Conservation (phyloP, 2,113 vertebrate species). For the Leptobrachium leishanense region DNA sequence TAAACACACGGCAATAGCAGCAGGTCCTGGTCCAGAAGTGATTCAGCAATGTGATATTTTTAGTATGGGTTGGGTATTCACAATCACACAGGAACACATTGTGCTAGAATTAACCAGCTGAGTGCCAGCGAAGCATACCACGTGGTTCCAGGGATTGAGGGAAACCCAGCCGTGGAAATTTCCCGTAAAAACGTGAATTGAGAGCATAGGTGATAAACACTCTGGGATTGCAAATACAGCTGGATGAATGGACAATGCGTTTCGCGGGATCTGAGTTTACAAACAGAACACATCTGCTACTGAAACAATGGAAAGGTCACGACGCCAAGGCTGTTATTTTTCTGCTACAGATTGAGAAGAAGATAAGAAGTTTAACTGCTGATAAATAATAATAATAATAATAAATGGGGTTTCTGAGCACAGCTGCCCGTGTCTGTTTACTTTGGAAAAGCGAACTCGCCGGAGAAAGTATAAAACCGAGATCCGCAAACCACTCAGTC, state of each 20-base stretch:
- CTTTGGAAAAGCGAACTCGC: background rate
- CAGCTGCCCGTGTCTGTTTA: slow-evolving; percentile 31
- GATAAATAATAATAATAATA: background rate
- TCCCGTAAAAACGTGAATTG: no score
- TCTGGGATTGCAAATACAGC: background rate
- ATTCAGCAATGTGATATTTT: no score
- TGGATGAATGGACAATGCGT: slow-evolving; percentile 19
- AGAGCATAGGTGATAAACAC: background rate
- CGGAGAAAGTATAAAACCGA: background rate
- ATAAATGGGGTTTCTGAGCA: slow-evolving; percentile 4
- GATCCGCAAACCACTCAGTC: no score
- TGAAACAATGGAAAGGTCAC: slow-evolving; percentile 14
- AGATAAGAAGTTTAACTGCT: slow-evolving; percentile 17
- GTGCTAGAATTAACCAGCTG: no score
- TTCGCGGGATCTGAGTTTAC: slow-evolving; percentile 13
- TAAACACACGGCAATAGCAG: no score
- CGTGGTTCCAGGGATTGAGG: no score
- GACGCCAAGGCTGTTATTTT: slow-evolving; percentile 30
- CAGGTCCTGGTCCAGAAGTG: no score
- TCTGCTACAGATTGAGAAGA: background rate
- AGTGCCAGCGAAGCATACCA: no score
- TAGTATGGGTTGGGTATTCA: no score
- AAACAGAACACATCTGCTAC: slow-evolving; percentile 33
- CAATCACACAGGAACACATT: no score
- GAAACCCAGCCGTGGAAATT: no score